Base-by-base conservation (phyloP, 2,113 vertebrate genomes). In the Regulus satrapa region DNA sequence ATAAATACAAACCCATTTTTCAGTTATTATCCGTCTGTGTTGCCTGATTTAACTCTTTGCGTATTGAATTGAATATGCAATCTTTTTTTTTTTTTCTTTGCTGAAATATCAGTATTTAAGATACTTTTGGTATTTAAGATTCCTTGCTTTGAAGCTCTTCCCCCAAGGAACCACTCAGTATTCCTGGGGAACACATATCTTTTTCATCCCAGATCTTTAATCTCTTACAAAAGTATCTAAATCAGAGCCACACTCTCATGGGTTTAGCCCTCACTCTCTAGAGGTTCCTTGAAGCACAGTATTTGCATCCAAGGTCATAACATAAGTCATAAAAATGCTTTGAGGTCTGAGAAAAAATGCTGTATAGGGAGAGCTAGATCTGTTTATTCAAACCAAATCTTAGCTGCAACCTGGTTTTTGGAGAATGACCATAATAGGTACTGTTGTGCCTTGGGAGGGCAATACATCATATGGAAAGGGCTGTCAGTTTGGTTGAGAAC, bases 1-100 rank as follows among this genome's bases (percentile, higher is more conserved):
- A 95, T 88, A 95, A 97, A 94, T 54, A 54, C 32, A 97, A 91
- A 86, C 93, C 80, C 24, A 69, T 82, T 96, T 96, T 96, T 97
- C 96, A 97, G 93, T 96, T 72, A 61, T 83, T 55, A 34, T 91
- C 63, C 91, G 45, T 25, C 69, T 85, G 38, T 48, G 32, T 94
- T 77, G 28, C 56, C 49, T 71, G 67, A 83, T 85, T 95, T 61
- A 97, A 94, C 73, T 85, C 46, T 96, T 95, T 96, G 59, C 59
- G 41, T 66, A 86, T 48, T 85, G 67, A 59, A 75, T 63, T 81
- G 25, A 31, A 73, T 56, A 4, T 88, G n/a, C n/a, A n/a, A n/a
- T n/a, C n/a, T n/a, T 2, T 68, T 29, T 45, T 38, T 34, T 21
- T n/a, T 45, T 40, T 48, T 0, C 10, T 90, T 38, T 75, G 61